Evolutionary conservation across 37 sponge, comb jelly and placozoan species (phyloP), one percentile per base, ranked within the genome.

Genomic region (Dysidea cf. avara): DNA sequence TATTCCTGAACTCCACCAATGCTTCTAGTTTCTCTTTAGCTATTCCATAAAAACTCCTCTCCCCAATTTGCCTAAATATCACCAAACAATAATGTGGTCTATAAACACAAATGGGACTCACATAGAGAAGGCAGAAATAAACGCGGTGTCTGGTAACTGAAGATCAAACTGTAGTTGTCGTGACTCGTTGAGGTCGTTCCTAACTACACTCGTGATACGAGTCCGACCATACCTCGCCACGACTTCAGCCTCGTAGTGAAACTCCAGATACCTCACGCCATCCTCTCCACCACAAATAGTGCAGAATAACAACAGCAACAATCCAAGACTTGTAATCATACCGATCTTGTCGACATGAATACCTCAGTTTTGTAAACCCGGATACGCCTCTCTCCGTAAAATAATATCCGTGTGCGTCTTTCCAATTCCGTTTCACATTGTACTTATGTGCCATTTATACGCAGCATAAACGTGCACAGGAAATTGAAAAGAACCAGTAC

Each of bases 71-170:
- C 64, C n/a, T 52, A 20, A 5, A 34, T 6, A 2, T 4, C 48
- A 35, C 1, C 18, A 53, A 21, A 47, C 50, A 69, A 37, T 33
- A 16, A 62, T n/a, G 29, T 51, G 47, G 17, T 48, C 68, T 48
- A 3, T 7, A 16, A 39, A 11, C 11, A 4, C 17, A 9, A 22
- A 6, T 22, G 30, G 38, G 9, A 57, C 85, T 72, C 51, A 84
- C 85, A 84, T 84, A 20, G 68, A 53, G 33, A 84, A 77, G 50
- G 46, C 66, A 18, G 85, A 84, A 28, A 84, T 84, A 73, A 84
- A 78, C 35, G 85, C 85, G 46, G 72, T 77, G 13, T 78, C 73
- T 12, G 85, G 85, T 16, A 84, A 79, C 67, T 84, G 85, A 16
- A 84, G 64, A 40, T 38, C 54, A 52, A 84, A 84, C 9, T 39